Conservation (phyloP, 2,888 invertebrate genomes). For the Eupeodes latifasciatus region DNA sequence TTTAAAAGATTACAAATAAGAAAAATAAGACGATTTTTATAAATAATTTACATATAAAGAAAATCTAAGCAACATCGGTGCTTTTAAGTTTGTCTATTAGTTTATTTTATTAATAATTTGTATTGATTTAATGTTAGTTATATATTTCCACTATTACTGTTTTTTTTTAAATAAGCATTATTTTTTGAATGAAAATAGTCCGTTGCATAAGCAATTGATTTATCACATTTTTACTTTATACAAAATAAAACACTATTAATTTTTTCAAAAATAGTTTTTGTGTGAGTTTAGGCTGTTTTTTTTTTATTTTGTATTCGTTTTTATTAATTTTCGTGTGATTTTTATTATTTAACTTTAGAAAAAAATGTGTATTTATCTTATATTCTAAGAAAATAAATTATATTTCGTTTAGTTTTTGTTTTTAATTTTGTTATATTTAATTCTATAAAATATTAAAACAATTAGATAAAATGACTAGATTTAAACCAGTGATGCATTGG, state of each 20-base stretch:
- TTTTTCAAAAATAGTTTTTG: conserved; percentile 60
- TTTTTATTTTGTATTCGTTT: not conserved
- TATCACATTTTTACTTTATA: conserved; percentile 62
- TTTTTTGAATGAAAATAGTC: conserved; percentile 67
- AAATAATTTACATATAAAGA: not conserved
- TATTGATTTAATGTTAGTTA: not conserved
- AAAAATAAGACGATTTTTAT: conserved; percentile 3
- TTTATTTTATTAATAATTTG: conserved; percentile 13
- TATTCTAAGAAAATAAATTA: conserved; percentile 51
- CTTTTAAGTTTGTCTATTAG: conserved; percentile 26
- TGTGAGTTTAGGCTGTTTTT: conserved; percentile 24
- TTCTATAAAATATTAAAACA: conserved; percentile 26
- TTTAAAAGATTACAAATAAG: conserved; percentile 23
- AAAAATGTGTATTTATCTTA: conserved; percentile 30
- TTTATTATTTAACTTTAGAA: conserved; percentile 29
- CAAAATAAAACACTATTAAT: conserved; percentile 37
- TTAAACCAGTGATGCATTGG: conserved; percentile 56
- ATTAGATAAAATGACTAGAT: conserved; percentile 68
- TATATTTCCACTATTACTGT: not conserved
- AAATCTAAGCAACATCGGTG: conserved; percentile 55
- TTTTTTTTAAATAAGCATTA: conserved; percentile 36
- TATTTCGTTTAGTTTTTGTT: conserved; percentile 19
- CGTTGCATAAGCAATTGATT: conserved; percentile 69
- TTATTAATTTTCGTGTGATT: conserved; percentile 10
- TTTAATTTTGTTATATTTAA: conserved; percentile 7